Base-by-base conservation (phyloP, 2,113 vertebrate species). In the Willisornis vidua region DNA sequence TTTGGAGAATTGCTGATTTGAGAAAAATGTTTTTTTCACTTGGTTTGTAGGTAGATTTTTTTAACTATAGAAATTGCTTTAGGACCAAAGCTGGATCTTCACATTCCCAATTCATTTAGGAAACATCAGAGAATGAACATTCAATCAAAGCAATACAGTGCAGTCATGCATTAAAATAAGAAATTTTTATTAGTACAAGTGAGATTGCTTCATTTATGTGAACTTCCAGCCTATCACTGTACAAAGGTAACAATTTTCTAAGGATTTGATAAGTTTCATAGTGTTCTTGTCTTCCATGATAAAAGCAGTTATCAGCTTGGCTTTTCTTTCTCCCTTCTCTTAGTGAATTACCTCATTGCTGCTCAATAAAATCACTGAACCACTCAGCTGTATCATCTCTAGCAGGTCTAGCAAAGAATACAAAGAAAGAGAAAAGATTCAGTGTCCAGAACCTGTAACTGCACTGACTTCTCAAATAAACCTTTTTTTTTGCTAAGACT, bases 381-480 rank as follows among this genome's bases (percentile, higher is more conserved):
- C 5, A 1, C 52, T 92, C 63, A 89, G 26, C 86, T 89, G 37
- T 73, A 31, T 90, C 63, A 62, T 92, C 68, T 16, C n/a, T 88
- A 28, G 51, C 25, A 63, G 51, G 43, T 88, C 72, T 86, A 77
- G 72, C 51, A 89, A 67, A 73, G 55, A 79, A 57, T 49, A 74
- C 67, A 94, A 68, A 91, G 61, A 66, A 51, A 37, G 41, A 89
- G 8, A 76, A 88, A 91, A 83, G 80, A 89, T 80, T 58, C 52
- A 67, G 23, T 81, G 65, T 90, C 55, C 76, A 63, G 43, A 46
- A 43, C 19, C 52, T 75, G 49, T 65, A 52, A 48, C 52, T 57
- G 83, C 55, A 86, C 67, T 90, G 76, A 89, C 45, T 91, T 77
- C 68, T 80, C 25, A 93, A n/a, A 74, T 39, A 84, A 92, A 92